Evolutionary conservation across 2,797 vertebrate species (phyloP).

Genomic region (Macropus fuliginosus): DNA sequence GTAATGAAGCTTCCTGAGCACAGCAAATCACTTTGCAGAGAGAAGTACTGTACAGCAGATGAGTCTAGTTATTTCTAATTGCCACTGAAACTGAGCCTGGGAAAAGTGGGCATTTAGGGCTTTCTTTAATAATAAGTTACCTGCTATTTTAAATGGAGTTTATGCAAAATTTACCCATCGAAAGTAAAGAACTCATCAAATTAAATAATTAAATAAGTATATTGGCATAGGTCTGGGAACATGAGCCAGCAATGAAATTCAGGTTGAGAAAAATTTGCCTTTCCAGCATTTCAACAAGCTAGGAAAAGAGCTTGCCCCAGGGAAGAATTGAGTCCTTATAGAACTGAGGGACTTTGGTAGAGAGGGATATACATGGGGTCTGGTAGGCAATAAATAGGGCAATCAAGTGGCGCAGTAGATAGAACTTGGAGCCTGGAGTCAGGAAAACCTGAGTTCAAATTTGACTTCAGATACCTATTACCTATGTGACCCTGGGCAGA

Average conservation of each 20-base stretch:
- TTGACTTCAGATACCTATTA: not conserved
- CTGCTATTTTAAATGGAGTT: slow-evolving; percentile 58
- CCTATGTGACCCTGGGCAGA: not conserved
- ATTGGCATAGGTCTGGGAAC: slow-evolving; percentile 3
- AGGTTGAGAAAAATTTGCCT: not conserved
- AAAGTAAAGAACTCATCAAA: slow-evolving; percentile 52
- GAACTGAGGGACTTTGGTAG: rapidly evolving
- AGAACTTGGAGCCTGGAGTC: not conserved
- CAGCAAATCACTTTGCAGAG: slow-evolving; percentile 47
- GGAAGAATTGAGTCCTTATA: not conserved
- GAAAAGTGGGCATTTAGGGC: slow-evolving; percentile 15
- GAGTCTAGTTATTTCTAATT: not conserved
- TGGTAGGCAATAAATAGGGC: not conserved
- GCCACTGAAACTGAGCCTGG: slow-evolving; percentile 12
- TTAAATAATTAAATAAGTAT: slow-evolving; percentile 13
- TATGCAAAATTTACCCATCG: slow-evolving; percentile 1
- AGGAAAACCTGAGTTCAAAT: not conserved
- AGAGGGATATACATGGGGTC: not conserved
- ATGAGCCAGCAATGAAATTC: not conserved
- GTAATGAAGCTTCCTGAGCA: slow-evolving; percentile 28
- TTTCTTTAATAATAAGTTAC: slow-evolving; percentile 47
- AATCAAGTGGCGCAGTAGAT: not conserved
- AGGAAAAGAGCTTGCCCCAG: not conserved
- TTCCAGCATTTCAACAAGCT: not conserved
- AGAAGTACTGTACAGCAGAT: slow-evolving; percentile 5